Evolutionary conservation across 2,113 vertebrate species (phyloP).

Genomic region (Menura novaehollandiae): DNA sequence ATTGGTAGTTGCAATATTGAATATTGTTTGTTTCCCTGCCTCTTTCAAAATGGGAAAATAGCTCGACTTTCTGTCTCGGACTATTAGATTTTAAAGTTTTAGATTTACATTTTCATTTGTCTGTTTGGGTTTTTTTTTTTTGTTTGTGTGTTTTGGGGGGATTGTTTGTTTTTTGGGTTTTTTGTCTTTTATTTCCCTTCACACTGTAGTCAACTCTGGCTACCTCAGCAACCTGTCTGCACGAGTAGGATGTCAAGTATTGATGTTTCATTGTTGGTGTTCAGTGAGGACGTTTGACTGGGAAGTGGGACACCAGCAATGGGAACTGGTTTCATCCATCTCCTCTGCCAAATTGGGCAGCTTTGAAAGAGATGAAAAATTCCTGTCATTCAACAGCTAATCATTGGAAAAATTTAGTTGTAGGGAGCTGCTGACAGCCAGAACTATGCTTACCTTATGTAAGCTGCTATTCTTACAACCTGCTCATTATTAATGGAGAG

Average conservation of each 20-base stretch:
- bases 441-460: background rate
- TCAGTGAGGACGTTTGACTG: background rate
- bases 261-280: accelerated
- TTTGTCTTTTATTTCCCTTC: background rate
- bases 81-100: background rate
- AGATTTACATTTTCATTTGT: background rate
- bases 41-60: background rate
- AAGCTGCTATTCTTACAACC: background rate
- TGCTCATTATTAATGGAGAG: background rate
- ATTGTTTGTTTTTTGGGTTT: background rate
- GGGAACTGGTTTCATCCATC: background rate
- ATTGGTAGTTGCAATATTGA: background rate
- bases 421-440: background rate
- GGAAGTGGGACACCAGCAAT: background rate
- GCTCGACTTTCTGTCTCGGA: background rate
- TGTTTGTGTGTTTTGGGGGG: background rate
- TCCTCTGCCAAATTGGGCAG: background rate
- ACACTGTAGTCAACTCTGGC: background rate
- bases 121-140: background rate
- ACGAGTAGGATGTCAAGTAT: background rate
- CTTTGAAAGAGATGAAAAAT: background rate
- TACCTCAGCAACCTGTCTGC: background rate
- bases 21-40: background rate
- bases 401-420: background rate
- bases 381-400: background rate